A percentile compares a stretch with the other conserved stretches of the same genome.
Conservation (phyloP, 2,888 invertebrate species). For the Rhimphoctona megacephalus region DNA sequence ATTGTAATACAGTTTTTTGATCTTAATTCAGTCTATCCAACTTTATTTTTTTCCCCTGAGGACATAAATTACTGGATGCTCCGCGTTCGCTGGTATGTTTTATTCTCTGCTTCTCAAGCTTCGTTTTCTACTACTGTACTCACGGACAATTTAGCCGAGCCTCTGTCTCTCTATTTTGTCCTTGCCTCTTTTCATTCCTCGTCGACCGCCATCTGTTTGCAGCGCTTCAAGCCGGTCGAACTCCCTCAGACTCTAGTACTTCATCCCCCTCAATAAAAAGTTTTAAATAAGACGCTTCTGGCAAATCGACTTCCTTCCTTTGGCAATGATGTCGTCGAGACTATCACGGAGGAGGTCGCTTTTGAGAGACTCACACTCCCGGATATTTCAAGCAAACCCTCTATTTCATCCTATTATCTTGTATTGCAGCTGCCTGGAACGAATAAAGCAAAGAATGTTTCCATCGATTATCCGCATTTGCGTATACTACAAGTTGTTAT, state of each 20-base stretch:
- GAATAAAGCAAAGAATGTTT: constrained; percentile 31
- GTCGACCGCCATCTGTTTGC: constrained; percentile 63
- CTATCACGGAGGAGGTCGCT: constrained; percentile 43
- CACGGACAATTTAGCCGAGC: constrained; percentile 80
- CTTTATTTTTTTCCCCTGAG: constrained; percentile 54
- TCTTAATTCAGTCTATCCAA: constrained; percentile 52
- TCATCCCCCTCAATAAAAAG: constrained; percentile 78
- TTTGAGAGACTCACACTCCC: constrained; percentile 62
- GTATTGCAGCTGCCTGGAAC: constrained; percentile 39
- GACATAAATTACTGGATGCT: constrained; percentile 75
- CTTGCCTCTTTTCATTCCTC: constrained; percentile 66
- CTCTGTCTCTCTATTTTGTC: constrained; percentile 62
- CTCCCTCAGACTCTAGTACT: constrained; percentile 59
- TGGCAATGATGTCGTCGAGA: constrained; percentile 68
- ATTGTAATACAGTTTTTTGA: constrained; percentile 44
- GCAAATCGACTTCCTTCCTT: constrained; percentile 80
- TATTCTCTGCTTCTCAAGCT: constrained; percentile 47
- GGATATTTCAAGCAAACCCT: constrained; percentile 65
- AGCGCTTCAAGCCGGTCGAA: constrained; percentile 57
- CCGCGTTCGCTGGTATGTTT: constrained; percentile 61
- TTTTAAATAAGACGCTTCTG: constrained; percentile 83
- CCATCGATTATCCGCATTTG: constrained; percentile 69
- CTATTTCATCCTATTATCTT: constrained; percentile 47
- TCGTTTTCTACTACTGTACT: constrained; percentile 72
- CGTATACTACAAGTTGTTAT: constrained; percentile 78